Percentiles rank a stretch among this genome's conserved stretches.
Conservation (phyloP, 1,140 invertebrate genomes). For the Drosophila guanche region DNA sequence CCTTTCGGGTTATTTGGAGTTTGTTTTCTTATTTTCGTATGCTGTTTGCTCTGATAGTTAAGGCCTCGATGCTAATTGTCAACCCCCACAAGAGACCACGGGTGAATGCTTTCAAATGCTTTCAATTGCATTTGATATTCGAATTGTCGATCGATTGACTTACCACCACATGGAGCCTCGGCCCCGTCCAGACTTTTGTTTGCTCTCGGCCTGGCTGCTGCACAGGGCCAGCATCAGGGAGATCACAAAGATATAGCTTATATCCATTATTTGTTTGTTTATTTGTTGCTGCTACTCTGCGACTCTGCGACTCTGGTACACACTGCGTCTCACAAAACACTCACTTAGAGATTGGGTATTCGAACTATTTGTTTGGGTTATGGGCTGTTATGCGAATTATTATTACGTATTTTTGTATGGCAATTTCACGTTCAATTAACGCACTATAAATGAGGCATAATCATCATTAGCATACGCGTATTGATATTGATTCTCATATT, state of each 20-base stretch:
- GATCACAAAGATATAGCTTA: conserved; percentile 71
- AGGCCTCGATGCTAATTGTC: conserved; percentile 58
- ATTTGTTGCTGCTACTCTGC: conserved; percentile 17
- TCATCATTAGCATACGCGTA: conserved; percentile 71
- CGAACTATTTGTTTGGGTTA: conserved; percentile 34
- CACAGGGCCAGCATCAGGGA: conserved; percentile 68
- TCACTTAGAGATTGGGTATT: conserved; percentile 40
- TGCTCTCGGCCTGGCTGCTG: conserved; percentile 71
- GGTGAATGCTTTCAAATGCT: no score
- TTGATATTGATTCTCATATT: conserved; percentile 58
- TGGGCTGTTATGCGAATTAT: conserved; percentile 46
- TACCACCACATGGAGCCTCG: conserved; percentile 84
- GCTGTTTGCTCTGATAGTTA: conserved; percentile 63
- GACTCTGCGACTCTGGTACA: no score
- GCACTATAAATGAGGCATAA: conserved; percentile 81
- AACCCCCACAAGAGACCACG: background rate
- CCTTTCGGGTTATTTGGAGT: conserved; percentile 7
- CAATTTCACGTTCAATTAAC: conserved; percentile 81
- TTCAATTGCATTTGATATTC: conserved; percentile 38
- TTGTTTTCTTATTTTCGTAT: conserved; percentile 19
- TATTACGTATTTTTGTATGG: conserved; percentile 28
- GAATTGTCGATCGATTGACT: conserved; percentile 46
- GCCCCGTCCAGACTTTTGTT: conserved; percentile 80
- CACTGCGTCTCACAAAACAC: conserved; percentile 35
- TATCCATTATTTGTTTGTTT: conserved; percentile 69